Evolutionary conservation across 2,888 invertebrate genomes (phyloP), one percentile per base, ranked within the genome.

Genomic region (Orthosia cruda): DNA sequence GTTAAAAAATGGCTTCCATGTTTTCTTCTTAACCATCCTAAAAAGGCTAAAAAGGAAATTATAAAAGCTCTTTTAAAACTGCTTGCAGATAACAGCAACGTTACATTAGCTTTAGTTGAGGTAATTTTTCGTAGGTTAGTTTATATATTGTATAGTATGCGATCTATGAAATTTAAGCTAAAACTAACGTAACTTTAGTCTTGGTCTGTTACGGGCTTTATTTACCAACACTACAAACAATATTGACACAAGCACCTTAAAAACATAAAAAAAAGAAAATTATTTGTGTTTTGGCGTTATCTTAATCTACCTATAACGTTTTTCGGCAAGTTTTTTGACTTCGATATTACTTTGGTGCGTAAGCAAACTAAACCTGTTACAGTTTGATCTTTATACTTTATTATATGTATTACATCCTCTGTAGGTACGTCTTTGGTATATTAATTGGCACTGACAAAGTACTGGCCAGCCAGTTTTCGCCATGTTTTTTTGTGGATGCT

Each of bases 321-420:
- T 54, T 73, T 59, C 3, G 18, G 20, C 5, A 0, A 50, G 11
- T 50, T 64, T 63, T 74, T 74, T 57, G 0, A 74, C 50, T 40
- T 32, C 5, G 18, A 45, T 13, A 23, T n/a, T n/a, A 15, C 13
- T 49, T 64, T 32, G 4, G 52, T 68, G 52, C 62, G 63, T 76
- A 58, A 68, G 58, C 40, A 49, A 32, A 13, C 3, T 52, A 69
- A 77, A 77, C 77, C 59, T 49, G 77, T 77, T 77, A 45, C 11
- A 5, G 0, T 15, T 13, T 16, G 54, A 76, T 59, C 32, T 64
- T 20, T 18, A 49, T 7, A n/a, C 54, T 4, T 18, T 55, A 12
- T n/a, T 59, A 11, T 26, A 75, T 26, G 18, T 12, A 54, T 54
- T 26, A 61, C 58, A 77, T 70, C 59, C 77, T 77, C 58, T 45